phyloP scores from a whole-genome alignment of 2,113 vertebrate genomes.

The Motacilla tschutschensis region DNA sequence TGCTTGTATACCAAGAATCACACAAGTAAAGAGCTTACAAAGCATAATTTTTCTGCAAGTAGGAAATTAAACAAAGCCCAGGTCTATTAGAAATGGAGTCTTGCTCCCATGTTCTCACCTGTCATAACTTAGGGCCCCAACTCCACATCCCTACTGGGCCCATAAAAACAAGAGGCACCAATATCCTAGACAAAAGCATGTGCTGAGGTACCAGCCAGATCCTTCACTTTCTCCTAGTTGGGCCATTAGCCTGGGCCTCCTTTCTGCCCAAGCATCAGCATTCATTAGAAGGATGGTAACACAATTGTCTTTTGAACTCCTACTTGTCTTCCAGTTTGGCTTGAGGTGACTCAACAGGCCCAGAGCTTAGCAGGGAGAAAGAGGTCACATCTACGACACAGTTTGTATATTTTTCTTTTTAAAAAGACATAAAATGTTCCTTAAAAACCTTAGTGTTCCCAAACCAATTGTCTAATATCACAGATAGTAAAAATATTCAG shows the following conservation, averaged over 20 bases:
- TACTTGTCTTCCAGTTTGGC: not conserved
- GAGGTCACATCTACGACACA: not conserved
- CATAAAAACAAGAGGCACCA: not conserved
- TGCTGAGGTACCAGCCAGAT: not conserved
- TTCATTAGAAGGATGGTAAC: not conserved
- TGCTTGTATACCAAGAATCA: not conserved
- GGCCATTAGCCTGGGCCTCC: not conserved
- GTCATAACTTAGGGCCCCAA: not conserved
- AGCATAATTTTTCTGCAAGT: not conserved
- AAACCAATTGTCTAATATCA: not conserved
- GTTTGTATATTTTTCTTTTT: not conserved
- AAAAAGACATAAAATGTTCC: not conserved
- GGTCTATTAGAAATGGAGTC: not conserved
- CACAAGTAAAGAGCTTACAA: not conserved
- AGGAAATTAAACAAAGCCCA: not conserved
- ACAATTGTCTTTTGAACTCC: not conserved
- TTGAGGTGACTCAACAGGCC: not conserved
- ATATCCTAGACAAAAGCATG: not conserved
- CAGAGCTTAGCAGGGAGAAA: not conserved
- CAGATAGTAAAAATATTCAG: not conserved
- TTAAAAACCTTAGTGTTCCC: not conserved
- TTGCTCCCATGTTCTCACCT: fast-evolving
- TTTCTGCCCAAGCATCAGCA: not conserved
- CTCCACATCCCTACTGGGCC: not conserved
- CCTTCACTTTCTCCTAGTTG: not conserved